Percentiles rank a stretch among this genome's conserved stretches.
phyloP scores from a whole-genome alignment of 2,888 invertebrate genomes.

The Pyrochroa serraticornis region DNA sequence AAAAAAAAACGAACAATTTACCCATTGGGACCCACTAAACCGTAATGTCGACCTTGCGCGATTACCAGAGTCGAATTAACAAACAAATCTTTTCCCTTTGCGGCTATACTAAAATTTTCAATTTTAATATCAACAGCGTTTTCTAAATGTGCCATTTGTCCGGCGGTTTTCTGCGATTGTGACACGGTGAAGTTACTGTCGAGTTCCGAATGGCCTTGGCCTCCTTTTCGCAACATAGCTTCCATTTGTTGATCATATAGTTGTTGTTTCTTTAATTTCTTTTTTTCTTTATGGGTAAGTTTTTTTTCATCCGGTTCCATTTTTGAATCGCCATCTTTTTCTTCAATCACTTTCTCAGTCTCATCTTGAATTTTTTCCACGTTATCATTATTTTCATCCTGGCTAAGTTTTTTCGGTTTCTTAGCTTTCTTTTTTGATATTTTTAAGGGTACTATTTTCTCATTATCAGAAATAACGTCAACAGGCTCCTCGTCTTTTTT shows the following conservation, averaged over 20 bases:
- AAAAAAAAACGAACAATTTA: slow-evolving; percentile 53
- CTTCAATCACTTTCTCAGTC: slow-evolving; percentile 8
- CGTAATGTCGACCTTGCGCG: slow-evolving; percentile 92
- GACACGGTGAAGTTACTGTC: slow-evolving; percentile 97
- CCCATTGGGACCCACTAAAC: slow-evolving; percentile 98
- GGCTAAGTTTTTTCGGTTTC: slow-evolving; percentile 26
- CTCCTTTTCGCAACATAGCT: slow-evolving; percentile 82
- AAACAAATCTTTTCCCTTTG: slow-evolving; percentile 96
- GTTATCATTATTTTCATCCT: slow-evolving; percentile 17
- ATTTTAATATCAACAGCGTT: slow-evolving; percentile 98
- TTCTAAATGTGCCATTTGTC: slow-evolving; percentile 81
- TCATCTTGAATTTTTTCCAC: slow-evolving; percentile 1
- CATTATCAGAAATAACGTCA: slow-evolving; percentile 18
- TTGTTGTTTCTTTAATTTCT: slow-evolving; percentile 85
- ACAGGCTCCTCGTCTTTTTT: slow-evolving; percentile 20
- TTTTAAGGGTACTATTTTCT: neutral
- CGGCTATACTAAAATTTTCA: slow-evolving; percentile 97
- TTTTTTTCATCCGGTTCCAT: slow-evolving; percentile 66
- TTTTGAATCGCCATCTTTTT: slow-evolving; percentile 19
- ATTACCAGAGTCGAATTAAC: slow-evolving; percentile 94
- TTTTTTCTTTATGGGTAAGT: slow-evolving; percentile 89
- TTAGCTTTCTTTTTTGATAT: slow-evolving; percentile 32
- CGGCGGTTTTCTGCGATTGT: slow-evolving; percentile 75
- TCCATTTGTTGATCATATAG: slow-evolving; percentile 91
- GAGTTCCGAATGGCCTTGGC: slow-evolving; percentile 86